Evolutionary conservation across 2,888 invertebrate genomes (phyloP).

Genomic region (Nasonia oneida): DNA sequence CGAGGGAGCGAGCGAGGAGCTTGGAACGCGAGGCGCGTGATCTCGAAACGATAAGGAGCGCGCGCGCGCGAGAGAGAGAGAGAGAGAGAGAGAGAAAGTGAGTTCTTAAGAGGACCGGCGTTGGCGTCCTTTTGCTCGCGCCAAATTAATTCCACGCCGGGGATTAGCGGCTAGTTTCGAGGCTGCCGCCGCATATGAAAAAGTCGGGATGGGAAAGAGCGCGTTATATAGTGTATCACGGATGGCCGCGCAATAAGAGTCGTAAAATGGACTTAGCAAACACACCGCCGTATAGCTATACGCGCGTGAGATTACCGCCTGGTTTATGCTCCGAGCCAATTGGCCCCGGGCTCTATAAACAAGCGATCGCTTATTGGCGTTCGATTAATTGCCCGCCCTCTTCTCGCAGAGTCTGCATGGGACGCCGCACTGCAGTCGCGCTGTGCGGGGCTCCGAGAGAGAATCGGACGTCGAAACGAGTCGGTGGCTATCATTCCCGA

Average conservation of each 20-base stretch:
- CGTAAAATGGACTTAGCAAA: conserved; percentile 47
- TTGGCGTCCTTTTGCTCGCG: conserved; percentile 49
- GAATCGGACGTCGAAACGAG: neutral
- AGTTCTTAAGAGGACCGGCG: conserved; percentile 23
- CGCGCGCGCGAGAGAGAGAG: conserved; percentile 62
- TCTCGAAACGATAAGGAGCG: conserved; percentile 70
- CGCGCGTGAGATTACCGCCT: neutral
- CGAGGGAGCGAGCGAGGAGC: conserved; percentile 59
- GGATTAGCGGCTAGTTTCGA: conserved; percentile 24
- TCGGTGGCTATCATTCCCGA: neutral
- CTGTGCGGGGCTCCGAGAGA: neutral
- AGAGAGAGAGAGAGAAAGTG: conserved; percentile 25
- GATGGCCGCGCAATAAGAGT: conserved; percentile 47
- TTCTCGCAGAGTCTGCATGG: neutral
- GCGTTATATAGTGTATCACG: neutral
- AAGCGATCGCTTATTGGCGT: conserved; percentile 48
- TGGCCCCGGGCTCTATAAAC: conserved; percentile 1
- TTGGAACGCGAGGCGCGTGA: conserved; percentile 67
- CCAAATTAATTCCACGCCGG: conserved; percentile 63
- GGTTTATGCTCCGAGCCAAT: conserved; percentile 47
- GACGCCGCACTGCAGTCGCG: neutral
- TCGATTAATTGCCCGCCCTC: conserved; percentile 14
- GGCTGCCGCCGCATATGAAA: conserved; percentile 3
- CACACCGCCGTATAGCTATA: neutral
- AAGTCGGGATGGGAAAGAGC: conserved; percentile 35